A percentile compares a stretch with the other conserved stretches of the same genome.
phyloP scores from a whole-genome alignment of 2,113 vertebrate species.

The Anarhynchus alexandrinus region DNA sequence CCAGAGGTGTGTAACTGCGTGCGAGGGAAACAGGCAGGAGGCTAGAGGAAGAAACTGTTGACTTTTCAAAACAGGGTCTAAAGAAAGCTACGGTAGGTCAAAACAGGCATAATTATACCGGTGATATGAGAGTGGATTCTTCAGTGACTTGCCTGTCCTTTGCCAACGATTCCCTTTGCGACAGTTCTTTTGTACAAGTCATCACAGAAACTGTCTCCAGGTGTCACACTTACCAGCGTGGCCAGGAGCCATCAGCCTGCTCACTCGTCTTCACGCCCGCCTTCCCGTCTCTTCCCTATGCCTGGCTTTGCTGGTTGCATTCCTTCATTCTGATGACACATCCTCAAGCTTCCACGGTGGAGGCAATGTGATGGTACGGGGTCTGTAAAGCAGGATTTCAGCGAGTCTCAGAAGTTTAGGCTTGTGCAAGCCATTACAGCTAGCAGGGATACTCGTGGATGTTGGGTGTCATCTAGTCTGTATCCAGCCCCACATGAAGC shows the following conservation, averaged over 20 bases:
- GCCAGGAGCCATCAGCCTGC: background rate
- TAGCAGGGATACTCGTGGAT: background rate
- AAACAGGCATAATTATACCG: background rate
- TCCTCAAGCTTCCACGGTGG: background rate
- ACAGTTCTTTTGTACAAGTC: background rate
- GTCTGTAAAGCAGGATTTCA: background rate
- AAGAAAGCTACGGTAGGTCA: rapidly evolving
- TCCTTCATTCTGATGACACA: background rate
- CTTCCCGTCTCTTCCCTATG: background rate
- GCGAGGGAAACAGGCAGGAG: background rate
- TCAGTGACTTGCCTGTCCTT: background rate
- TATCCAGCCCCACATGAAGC: background rate
- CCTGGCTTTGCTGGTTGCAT: background rate
- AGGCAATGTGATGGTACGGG: background rate
- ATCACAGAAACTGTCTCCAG: background rate
- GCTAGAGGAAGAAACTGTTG: background rate
- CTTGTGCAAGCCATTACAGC: background rate
- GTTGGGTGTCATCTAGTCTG: background rate
- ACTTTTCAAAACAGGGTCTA: background rate
- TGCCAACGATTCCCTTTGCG: background rate
- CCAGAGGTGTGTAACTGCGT: rapidly evolving
- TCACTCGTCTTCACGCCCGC: background rate
- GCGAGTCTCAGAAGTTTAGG: background rate
- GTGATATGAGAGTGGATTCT: background rate
- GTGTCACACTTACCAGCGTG: background rate